These are phyloP conservation scores for Panopea generosa DNA, from an alignment of 2,888 invertebrate species.

Conservation along the genomic window DNA sequence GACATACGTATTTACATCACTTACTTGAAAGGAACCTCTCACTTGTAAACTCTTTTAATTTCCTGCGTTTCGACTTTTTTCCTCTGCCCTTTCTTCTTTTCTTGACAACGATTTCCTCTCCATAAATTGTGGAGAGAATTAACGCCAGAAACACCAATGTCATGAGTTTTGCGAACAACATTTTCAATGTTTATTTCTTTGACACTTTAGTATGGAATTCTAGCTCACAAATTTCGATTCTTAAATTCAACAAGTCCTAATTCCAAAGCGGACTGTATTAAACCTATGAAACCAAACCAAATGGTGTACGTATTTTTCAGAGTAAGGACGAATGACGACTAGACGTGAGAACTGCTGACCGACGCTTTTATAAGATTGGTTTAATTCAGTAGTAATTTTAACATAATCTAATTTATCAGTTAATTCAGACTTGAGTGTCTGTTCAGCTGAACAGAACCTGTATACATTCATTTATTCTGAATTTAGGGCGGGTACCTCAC, in stretches of 20 bases:
- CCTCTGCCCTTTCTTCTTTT: conserved; percentile 21
- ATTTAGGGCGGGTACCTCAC: no score
- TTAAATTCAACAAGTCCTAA: not conserved
- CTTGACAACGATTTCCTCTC: conserved; percentile 19
- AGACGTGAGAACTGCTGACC: conserved; percentile 14
- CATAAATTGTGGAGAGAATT: conserved; percentile 24
- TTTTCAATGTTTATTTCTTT: no score
- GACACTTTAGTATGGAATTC: no score
- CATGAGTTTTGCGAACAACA: conserved; percentile 23
- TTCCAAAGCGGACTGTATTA: not conserved
- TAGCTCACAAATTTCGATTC: no score
- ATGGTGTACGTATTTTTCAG: no score
- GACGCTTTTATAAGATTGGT: not conserved
- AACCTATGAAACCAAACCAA: conserved; percentile 1
- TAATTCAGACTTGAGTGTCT: conserved; percentile 43
- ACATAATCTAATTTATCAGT: conserved; percentile 53
- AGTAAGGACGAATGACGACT: not conserved
- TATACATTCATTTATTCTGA: no score
- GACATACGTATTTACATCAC: no score
- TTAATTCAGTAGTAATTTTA: not conserved
- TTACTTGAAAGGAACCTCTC: not conserved
- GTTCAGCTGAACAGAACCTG: conserved; percentile 1
- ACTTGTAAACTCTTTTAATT: conserved; percentile 46
- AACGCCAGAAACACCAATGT: conserved; percentile 19
- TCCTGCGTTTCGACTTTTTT: conserved; percentile 27